A percentile compares a stretch with the other conserved stretches of the same genome.
phyloP scores from a whole-genome alignment of 2,888 invertebrate genomes.

The Lepidochrysops patricia region DNA sequence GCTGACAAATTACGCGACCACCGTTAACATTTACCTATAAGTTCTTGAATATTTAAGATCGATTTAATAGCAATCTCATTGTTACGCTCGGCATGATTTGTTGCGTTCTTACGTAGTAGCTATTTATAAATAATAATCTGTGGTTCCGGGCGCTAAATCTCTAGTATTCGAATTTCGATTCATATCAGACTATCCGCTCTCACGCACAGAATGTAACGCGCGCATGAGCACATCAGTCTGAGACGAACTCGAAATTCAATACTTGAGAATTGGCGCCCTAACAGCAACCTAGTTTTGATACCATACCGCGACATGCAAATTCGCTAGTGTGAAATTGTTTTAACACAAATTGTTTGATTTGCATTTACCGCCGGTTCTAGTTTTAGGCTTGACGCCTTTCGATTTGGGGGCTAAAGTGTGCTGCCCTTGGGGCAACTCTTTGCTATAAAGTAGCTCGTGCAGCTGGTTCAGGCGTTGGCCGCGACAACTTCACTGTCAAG shows the following conservation, averaged over 20 bases:
- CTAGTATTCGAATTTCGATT: too few species aligned
- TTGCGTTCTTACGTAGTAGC: conserved; percentile 16
- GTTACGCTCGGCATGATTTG: conserved; percentile 23
- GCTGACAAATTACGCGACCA: conserved; percentile 60
- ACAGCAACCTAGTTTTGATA: not conserved
- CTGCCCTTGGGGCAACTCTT: not conserved
- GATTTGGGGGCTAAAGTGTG: not conserved
- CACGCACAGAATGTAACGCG: too few species aligned
- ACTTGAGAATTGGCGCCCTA: too few species aligned
- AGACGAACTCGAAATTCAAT: too few species aligned
- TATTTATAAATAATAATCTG: too few species aligned
- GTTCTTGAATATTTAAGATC: conserved; percentile 20
- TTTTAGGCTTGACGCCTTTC: not conserved
- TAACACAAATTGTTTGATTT: conserved; percentile 6
- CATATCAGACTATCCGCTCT: too few species aligned
- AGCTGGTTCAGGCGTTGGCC: not conserved
- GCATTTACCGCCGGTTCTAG: not conserved
- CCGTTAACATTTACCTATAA: conserved; percentile 47
- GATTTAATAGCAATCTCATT: conserved; percentile 23
- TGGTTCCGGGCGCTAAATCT: too few species aligned
- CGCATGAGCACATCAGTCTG: too few species aligned
- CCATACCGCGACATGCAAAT: not conserved
- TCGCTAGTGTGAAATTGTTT: not conserved
- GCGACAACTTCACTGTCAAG: not conserved
- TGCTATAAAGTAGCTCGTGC: not conserved